A percentile compares a stretch with the other conserved stretches of the same genome.
Conservation (phyloP, 2,888 invertebrate species). For the Drosophila setosimentum region DNA sequence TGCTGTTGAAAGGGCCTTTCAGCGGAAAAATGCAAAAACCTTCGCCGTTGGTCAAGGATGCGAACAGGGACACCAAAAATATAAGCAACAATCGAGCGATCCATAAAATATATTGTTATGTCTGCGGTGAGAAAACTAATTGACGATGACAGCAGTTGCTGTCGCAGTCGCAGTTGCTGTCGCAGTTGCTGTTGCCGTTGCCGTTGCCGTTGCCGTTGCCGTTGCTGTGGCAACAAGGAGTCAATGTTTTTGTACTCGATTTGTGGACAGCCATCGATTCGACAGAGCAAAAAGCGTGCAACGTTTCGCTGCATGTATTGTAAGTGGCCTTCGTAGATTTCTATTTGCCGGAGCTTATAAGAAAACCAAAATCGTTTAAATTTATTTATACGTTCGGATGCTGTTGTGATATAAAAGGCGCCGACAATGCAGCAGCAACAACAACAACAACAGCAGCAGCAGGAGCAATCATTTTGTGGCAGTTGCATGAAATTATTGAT, state of each 20-base stretch:
- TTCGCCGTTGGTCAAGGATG: constrained; percentile 52
- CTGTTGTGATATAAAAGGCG: constrained; percentile 66
- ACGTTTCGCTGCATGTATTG: constrained; percentile 40
- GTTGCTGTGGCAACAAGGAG: constrained; percentile 34
- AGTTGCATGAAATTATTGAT: constrained; percentile 75
- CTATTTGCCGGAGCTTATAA: constrained; percentile 57
- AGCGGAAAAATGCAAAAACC: constrained; percentile 65
- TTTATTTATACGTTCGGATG: constrained; percentile 65
- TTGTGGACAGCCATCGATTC: constrained; percentile 44
- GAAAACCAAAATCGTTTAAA: constrained; percentile 68
- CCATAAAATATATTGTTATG: constrained; percentile 80
- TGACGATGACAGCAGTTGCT: constrained; percentile 69
- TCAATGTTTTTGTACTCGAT: constrained; percentile 43
- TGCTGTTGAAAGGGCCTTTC: constrained; percentile 42
- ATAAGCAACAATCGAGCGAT: constrained; percentile 47
- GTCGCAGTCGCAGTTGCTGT: background rate
- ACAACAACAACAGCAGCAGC: constrained; percentile 35
- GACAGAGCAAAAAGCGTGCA: constrained; percentile 34
- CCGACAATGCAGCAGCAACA: constrained; percentile 56
- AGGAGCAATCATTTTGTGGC: constrained; percentile 63
- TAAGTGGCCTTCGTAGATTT: constrained; percentile 71
- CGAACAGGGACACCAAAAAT: constrained; percentile 30
- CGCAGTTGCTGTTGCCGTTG: background rate
- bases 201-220: constrained; percentile 8
- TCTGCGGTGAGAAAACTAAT: constrained; percentile 79